These are phyloP conservation scores for Limnephilus lunatus DNA, from an alignment of 2,888 invertebrate species.

Conservation along the genomic window DNA sequence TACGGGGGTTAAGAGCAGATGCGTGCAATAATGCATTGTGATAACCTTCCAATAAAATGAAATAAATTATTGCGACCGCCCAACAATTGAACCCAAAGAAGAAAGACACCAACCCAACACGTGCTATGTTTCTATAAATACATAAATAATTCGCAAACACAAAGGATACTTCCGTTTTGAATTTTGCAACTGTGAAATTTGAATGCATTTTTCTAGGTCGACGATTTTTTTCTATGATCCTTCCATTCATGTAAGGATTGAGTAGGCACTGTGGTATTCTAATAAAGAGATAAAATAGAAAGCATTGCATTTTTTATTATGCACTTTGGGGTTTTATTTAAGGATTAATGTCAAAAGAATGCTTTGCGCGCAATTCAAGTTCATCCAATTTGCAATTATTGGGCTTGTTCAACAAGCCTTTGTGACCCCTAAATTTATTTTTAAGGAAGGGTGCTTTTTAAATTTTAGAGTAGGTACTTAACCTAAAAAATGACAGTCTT, in stretches of 20 bases:
- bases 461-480: not conserved
- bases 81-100: slow-evolving; percentile 33
- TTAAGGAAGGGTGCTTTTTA: not conserved
- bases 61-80: slow-evolving; percentile 47
- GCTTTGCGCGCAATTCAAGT: slow-evolving; percentile 3
- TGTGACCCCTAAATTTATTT: not conserved
- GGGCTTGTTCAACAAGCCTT: not conserved
- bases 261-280: not conserved
- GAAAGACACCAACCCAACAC: slow-evolving; percentile 34
- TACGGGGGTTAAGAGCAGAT: slow-evolving; percentile 54
- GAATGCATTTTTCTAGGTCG: slow-evolving; percentile 33
- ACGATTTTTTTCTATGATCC: slow-evolving; percentile 29
- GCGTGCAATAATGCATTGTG: slow-evolving; percentile 45
- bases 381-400: slow-evolving; percentile 9
- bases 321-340: slow-evolving; percentile 28
- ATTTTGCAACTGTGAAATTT: slow-evolving; percentile 46
- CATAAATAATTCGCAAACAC: slow-evolving; percentile 32
- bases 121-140: slow-evolving; percentile 14
- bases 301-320: not conserved
- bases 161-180: slow-evolving; percentile 28
- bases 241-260: not conserved
- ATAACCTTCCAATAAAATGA: slow-evolving; percentile 36
- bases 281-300: slow-evolving; percentile 6
- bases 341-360: slow-evolving; percentile 9
- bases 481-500: not conserved